phyloP scores from a whole-genome alignment of 2,888 invertebrate species.

The Raillietiella orientalis region DNA sequence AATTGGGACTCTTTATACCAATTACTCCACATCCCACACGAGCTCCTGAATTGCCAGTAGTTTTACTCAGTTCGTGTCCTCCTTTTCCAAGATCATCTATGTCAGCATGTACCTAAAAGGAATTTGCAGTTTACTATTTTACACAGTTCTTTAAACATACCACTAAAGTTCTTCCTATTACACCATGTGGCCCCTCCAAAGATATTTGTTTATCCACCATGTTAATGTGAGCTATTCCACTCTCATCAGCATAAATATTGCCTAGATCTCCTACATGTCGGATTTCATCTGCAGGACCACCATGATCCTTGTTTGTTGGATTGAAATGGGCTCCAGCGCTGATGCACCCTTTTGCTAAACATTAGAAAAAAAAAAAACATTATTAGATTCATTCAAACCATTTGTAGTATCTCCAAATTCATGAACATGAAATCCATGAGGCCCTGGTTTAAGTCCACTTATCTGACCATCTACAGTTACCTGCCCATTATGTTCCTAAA shows the following conservation, averaged over 20 bases:
- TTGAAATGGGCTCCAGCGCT: conserved; percentile 85
- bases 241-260: conserved; percentile 29
- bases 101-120: conserved; percentile 39
- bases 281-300: conserved; percentile 29
- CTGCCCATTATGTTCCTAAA: too few species aligned
- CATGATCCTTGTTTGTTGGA: conserved; percentile 45
- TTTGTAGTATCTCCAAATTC: conserved; percentile 89
- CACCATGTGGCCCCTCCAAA: conserved; percentile 31
- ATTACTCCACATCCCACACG: conserved; percentile 66
- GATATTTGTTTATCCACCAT: conserved; percentile 28
- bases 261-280: conserved; percentile 79
- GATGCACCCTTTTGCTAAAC: conserved; percentile 25
- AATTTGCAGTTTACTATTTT: conserved; percentile 3
- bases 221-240: conserved; percentile 28
- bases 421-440: conserved; percentile 74
- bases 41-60: conserved; percentile 79
- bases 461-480: conserved; percentile 39
- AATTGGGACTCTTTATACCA: too few species aligned
- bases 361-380: conserved; percentile 1
- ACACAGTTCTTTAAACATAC: conserved; percentile 12
- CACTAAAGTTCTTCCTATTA: conserved; percentile 53
- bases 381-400: conserved; percentile 15
- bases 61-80: conserved; percentile 64
- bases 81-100: conserved; percentile 75
- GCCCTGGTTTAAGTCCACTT: conserved; percentile 35